A percentile compares a stretch with the other conserved stretches of the same genome.
These are phyloP conservation scores for Linnaemya vulpina DNA, from an alignment of 2,888 invertebrate species.

Conservation along the genomic window DNA sequence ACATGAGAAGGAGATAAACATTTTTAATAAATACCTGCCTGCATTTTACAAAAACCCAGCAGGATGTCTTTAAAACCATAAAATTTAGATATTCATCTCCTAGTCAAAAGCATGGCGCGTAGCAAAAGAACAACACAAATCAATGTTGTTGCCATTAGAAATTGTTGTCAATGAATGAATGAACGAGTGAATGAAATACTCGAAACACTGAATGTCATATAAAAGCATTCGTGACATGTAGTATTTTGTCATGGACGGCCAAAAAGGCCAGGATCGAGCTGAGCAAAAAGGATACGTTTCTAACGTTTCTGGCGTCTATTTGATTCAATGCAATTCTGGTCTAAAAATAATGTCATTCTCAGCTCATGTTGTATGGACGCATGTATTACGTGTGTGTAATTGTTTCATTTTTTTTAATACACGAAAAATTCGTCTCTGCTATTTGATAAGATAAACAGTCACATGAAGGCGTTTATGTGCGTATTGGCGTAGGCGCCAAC, in stretches of 20 bases:
- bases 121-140: constrained; percentile 49
- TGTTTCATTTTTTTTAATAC: constrained; percentile 11
- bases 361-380: constrained; percentile 23
- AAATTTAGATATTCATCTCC: constrained; percentile 47
- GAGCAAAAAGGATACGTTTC: constrained; percentile 45
- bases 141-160: constrained; percentile 51
- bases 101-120: not conserved
- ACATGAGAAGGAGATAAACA: constrained; percentile 14
- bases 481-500: constrained; percentile 59
- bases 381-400: not conserved
- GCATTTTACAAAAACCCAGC: constrained; percentile 62
- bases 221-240: not conserved
- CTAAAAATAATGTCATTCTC: constrained; percentile 63
- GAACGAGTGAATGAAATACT: constrained; percentile 15
- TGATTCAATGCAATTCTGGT: constrained; percentile 60
- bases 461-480: not conserved
- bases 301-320: constrained; percentile 64
- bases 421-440: constrained; percentile 43
- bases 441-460: constrained; percentile 56
- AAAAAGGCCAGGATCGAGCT: constrained; percentile 1
- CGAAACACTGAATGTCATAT: constrained; percentile 37
- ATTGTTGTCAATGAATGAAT: constrained; percentile 49
- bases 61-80: constrained; percentile 64
- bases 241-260: not conserved
- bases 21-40: constrained; percentile 54